Base-by-base conservation (phyloP, 2,113 vertebrate genomes). In the Alexandromys fortis region DNA sequence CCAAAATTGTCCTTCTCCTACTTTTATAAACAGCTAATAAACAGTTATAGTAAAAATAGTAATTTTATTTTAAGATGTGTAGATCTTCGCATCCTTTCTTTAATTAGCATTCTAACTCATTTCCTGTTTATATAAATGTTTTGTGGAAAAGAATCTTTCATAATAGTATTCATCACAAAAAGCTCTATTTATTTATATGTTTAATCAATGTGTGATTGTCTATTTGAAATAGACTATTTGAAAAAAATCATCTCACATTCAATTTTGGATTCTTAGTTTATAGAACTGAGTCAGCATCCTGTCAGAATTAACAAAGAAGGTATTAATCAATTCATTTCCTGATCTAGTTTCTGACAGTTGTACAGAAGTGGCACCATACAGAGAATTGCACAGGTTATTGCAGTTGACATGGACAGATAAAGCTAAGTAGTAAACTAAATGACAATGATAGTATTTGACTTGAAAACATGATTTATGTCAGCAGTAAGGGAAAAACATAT, bases 291-390 rank as follows among this genome's bases (percentile, higher is more conserved):
- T 70, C 68, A 35, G n/a, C 1, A 47, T 42, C 63, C 5, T 65
- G 38, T 38, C 4, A 1, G 8, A 63, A 94, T 90, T 61, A 90
- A 21, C 81, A 96, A 68, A 58, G 19, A 0, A 45, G 26, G 16
- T 9, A 65, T 81, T 30, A 33, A 13, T 87, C 33, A 61, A 58
- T 76, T 67, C 16, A 70, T 87, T 86, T 89, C 86, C 5, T 73
- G 35, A 93, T 19, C 67, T 68, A 14, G 30, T 7, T 94, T 94
- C 26, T 96, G 75, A 79, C 24, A 61, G 45, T 90, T 96, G 49
- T 21, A 33, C 5, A 76, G n/a, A 90, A 67, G 58, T 28, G 35
- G 2, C 52, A 92, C 0, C 9, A 49, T 26, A 13, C 12, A 76
- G 14, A 92, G 12, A 83, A 91, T 8, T 22, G 10, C 5, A 16